Conservation (phyloP, 2,888 invertebrate genomes). For the Dermolepida albohirtum region DNA sequence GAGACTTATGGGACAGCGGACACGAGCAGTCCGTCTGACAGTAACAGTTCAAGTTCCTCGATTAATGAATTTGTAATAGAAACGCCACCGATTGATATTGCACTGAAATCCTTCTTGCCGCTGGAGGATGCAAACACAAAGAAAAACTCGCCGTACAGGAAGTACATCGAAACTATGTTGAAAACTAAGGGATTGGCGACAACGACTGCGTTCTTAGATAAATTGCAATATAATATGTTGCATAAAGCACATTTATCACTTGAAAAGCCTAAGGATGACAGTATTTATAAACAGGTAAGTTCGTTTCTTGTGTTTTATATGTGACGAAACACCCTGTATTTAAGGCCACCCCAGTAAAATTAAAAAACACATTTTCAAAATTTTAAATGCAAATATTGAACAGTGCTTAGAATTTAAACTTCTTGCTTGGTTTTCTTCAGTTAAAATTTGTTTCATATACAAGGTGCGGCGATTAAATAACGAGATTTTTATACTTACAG, state of each 20-base stretch:
- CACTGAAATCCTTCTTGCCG: slow-evolving; percentile 67
- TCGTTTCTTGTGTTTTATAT: background rate
- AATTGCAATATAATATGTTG: slow-evolving; percentile 76
- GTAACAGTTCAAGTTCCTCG: slow-evolving; percentile 63
- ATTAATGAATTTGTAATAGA: slow-evolving; percentile 53
- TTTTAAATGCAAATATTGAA: background rate
- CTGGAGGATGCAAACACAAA: slow-evolving; percentile 48
- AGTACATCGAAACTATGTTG: slow-evolving; percentile 87
- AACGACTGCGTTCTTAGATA: slow-evolving; percentile 82
- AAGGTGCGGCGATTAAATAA: no score
- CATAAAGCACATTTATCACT: slow-evolving; percentile 79
- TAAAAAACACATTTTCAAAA: no score
- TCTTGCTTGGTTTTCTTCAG: no score
- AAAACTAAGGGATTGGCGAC: slow-evolving; percentile 89
- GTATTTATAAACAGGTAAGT: slow-evolving; percentile 51
- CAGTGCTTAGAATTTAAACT: no score
- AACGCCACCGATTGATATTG: slow-evolving; percentile 57
- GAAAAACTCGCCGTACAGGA: slow-evolving; percentile 67
- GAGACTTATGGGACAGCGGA: slow-evolving; percentile 47
- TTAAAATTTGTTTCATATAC: no score
- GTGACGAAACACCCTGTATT: no score
- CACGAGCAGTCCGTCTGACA: slow-evolving; percentile 66
- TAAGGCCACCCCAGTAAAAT: no score
- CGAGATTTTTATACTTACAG: no score
- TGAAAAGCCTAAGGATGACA: slow-evolving; percentile 67